A percentile compares a stretch with the other conserved stretches of the same genome.
phyloP scores from a whole-genome alignment of 2,888 invertebrate genomes.

The Liposcelis brunnea region DNA sequence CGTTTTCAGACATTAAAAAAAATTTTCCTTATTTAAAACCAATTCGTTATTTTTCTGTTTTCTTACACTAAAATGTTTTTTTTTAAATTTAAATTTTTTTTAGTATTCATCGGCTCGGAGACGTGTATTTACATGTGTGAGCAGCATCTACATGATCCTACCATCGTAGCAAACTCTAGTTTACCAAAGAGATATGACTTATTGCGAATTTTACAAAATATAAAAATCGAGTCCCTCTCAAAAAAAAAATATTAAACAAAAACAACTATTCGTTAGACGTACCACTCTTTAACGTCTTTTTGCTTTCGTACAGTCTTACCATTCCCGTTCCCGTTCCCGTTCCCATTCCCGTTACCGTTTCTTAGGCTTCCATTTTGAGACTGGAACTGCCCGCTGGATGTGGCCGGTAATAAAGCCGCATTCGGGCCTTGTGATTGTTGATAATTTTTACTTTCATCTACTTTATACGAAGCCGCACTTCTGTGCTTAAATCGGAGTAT shows the following conservation, averaged over 20 bases:
- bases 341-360: conserved; percentile 29
- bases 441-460: conserved; percentile 67
- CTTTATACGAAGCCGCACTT: conserved; percentile 81
- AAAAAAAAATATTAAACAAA: conserved; percentile 2
- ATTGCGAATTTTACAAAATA: too few species aligned
- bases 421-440: conserved; percentile 57
- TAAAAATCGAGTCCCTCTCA: too few species aligned
- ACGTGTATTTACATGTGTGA: too few species aligned
- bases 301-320: conserved; percentile 31
- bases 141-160: too few species aligned
- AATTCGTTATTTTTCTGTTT: too few species aligned
- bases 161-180: too few species aligned
- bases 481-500: conserved; percentile 74
- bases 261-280: conserved; percentile 46
- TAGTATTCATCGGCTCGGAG: too few species aligned
- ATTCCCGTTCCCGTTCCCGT: conserved; percentile 27
- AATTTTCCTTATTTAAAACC: too few species aligned
- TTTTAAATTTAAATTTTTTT: too few species aligned
- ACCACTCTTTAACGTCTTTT: conserved; percentile 93
- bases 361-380: conserved; percentile 36
- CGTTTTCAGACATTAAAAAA: too few species aligned
- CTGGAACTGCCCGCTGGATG: neutral
- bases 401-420: conserved; percentile 43
- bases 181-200: too few species aligned
- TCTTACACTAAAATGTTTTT: too few species aligned